Evolutionary conservation across 1,140 invertebrate genomes (phyloP), one percentile per base, ranked within the genome.

Genomic region (Scaptomyza hsui): DNA sequence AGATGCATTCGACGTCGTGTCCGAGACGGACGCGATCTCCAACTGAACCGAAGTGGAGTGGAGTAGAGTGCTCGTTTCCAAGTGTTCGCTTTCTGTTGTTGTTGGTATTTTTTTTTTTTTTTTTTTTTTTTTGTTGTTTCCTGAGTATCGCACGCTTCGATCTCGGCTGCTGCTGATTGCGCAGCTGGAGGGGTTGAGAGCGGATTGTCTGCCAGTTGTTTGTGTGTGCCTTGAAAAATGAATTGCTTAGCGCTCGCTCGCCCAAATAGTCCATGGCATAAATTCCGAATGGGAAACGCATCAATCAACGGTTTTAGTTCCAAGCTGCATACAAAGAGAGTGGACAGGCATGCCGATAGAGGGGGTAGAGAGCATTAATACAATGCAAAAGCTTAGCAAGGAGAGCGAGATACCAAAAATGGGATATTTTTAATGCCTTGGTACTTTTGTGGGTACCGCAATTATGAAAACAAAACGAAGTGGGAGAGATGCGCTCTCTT

Each of bases 231-330:
- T 75, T 75, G 73, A 75, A 83, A 83, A 83, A 83, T 83, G 80
- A 83, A 83, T 83, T 83, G 80, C 80, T 83, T 76, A 85, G 68
- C 80, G 75, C 77, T 85, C 74, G 63, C 60, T 63, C 69, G 53
- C 82, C 82, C 72, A 85, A 85, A 85, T 88, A 79, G 81, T 86
- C 73, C 82, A 85, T 86, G 78, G 82, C 82, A 88, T 88, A 88
- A 88, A 88, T 88, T 88, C 78, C 83, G 75, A 88, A 88, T 88
- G 82, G 82, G 83, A 88, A 88, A 88, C 82, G 78, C 82, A 88
- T 88, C 82, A 88, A 88, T 88, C 82, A 88, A 78, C 82, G 78
- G 59, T 74, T 74, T 77, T 60, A 59, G 55, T 53, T 57, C 72
- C 72, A 64, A 52, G 61, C 44, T 55, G 51, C 41, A 48, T n/a